Evolutionary conservation across 2,888 invertebrate species (phyloP), one percentile per base, ranked within the genome.

Genomic region (Mythimna albipuncta): DNA sequence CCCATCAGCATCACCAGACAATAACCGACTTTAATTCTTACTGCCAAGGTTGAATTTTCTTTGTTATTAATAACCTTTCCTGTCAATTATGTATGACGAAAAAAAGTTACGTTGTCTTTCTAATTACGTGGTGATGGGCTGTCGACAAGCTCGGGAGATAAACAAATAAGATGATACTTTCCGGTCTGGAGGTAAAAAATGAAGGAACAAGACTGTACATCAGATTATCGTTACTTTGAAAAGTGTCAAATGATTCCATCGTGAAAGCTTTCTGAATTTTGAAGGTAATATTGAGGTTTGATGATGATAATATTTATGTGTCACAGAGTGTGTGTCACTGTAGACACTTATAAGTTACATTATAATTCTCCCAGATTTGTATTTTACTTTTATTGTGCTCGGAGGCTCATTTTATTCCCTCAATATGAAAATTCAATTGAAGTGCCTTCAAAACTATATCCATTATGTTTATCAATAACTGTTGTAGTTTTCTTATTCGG

Each of bases 161-260:
- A 95, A 95, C 94, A 94, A 94, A 94, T 94, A 93, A 94, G 93
- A 93, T 88, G 94, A 94, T 91, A 92, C 92, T 93, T 93, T 93
- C 94, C 93, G 93, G 92, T 92, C 89, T 75, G 80, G 81, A 81
- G 76, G 68, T 77, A 84, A 79, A 77, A 84, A 81, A 81, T 81
- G 83, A 85, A 87, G 87, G 81, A 83, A 81, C 64, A 80, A 83
- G 72, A 67, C 71, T 47, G 71, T 52, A 52, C 75, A 85, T 72
- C 80, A 83, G 85, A 82, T 84, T 77, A 82, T 82, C 65, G 79
- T 82, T 44, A 63, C 63, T 70, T 77, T 77, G 80, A 85, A 71
- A 77, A 79, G 85, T 82, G 87, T 82, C 84, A 82, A 84, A 78
- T 47, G 83, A 77, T 70, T 67, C 64, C 64, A 81, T 65, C 67